Evolutionary conservation across 2,888 invertebrate species (phyloP).

Genomic region (Imbricaverruca yamaguchii): DNA sequence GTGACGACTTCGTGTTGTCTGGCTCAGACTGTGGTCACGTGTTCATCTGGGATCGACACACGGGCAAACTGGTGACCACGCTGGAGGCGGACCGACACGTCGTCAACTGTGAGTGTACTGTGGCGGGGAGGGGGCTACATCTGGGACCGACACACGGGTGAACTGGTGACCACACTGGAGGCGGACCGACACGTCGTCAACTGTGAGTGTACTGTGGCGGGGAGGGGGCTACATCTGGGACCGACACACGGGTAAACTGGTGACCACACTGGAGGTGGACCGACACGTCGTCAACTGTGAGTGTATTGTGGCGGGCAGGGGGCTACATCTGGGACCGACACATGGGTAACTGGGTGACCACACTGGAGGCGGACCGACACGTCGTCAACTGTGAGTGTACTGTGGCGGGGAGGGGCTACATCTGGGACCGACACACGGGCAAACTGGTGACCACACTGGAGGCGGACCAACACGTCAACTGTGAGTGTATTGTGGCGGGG

Average conservation of each 20-base stretch:
- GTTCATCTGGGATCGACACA: slow-evolving; percentile 68
- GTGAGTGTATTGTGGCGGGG: no score
- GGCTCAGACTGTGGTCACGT: slow-evolving; percentile 86
- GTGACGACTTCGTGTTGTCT: slow-evolving; percentile 67
- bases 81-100: slow-evolving; percentile 70
- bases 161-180: slow-evolving; percentile 63
- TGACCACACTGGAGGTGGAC: no score
- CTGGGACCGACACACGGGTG: slow-evolving; percentile 64
- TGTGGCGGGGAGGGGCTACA: no score
- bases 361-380: slow-evolving; percentile 53
- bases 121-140: slow-evolving; percentile 39
- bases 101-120: slow-evolving; percentile 56
- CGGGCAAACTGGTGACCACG: slow-evolving; percentile 61
- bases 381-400: slow-evolving; percentile 58
- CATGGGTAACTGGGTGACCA: no score
- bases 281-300: no score
- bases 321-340: no score
- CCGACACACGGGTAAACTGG: slow-evolving; percentile 38
- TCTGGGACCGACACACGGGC: no score
- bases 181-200: slow-evolving; percentile 75
- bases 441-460: no score
- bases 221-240: slow-evolving; percentile 54
- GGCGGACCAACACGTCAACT: no score
- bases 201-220: slow-evolving; percentile 43
- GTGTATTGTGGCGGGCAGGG: no score